Evolutionary conservation across 2,888 invertebrate genomes (phyloP), one percentile per base, ranked within the genome.

Genomic region (Torymus auratus): DNA sequence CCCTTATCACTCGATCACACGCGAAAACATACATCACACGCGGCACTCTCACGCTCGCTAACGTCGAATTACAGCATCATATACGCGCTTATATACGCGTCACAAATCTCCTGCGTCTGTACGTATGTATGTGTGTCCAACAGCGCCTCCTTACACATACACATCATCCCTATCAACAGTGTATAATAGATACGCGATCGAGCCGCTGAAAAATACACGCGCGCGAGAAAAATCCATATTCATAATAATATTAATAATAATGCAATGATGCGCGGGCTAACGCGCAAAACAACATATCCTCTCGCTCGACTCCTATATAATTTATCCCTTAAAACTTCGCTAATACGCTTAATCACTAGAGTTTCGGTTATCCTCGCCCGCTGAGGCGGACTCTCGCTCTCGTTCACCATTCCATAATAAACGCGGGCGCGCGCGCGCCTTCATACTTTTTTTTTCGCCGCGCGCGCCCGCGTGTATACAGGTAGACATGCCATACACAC

Each of bases 301-400:
- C 78, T 28, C 14, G 14, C 41, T n/a, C 14, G n/a, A n/a, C 28
- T 62, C 52, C 7, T 13, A 53, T 7, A 41, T 72, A 78, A 78
- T 78, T 65, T 72, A 61, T 65, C 50, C 71, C 50, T 73, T 55
- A 74, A 64, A 80, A 70, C 72, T 76, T 79, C 58, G 65, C 77
- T 82, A 82, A 82, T 78, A 81, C 81, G 74, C 83, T 83, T 83
- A 83, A 83, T 81, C 75, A 76, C 83, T 83, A 83, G 80, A 80
- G 74, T 82, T 82, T 82, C 78, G 82, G 53, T 80, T 56, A 82
- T 82, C 79, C 83, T 83, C 83, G 83, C 83, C 83, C 83, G 81
- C 83, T 81, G 83, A 82, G 82, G 60, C 56, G 79, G 77, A 82
- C 72, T 80, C 82, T 80, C 75, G 55, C 60, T 17, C 20, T 53